Percentiles rank a stretch among this genome's conserved stretches.
Conservation (phyloP, 2,888 invertebrate genomes). For the Lissonota sp. region DNA sequence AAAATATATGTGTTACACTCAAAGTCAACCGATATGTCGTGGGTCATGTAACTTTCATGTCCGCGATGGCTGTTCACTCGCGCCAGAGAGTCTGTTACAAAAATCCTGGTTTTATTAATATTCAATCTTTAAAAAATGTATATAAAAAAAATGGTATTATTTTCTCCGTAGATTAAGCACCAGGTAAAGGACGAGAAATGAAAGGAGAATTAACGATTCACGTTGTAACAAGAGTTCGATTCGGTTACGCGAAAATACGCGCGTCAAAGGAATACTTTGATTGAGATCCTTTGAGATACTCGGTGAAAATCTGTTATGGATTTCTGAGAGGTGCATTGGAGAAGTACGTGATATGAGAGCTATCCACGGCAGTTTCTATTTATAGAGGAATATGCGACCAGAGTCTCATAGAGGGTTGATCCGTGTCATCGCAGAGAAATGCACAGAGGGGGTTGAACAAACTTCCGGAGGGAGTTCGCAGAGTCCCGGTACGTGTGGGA, state of each 20-base stretch:
- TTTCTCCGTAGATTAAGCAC: no score
- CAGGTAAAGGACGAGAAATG: no score
- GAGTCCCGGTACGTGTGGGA: constrained; percentile 9
- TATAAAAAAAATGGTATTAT: no score
- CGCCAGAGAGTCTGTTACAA: constrained; percentile 4
- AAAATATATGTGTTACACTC: constrained; percentile 29
- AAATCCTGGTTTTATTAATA: no score
- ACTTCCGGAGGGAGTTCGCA: constrained; percentile 43
- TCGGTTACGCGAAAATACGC: no score
- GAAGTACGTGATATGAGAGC: constrained; percentile 34
- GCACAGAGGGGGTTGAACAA: constrained; percentile 14
- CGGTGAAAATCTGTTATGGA: constrained; percentile 20
- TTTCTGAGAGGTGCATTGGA: constrained; percentile 3
- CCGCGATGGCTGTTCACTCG: background rate
- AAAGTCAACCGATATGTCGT: constrained; percentile 17
- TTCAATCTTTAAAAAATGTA: no score
- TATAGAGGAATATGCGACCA: constrained; percentile 15
- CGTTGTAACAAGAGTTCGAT: background rate
- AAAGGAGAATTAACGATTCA: background rate
- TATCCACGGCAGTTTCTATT: constrained; percentile 4
- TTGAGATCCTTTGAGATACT: constrained; percentile 18
- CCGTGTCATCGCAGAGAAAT: constrained; percentile 38
- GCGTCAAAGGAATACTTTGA: background rate
- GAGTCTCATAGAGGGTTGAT: constrained; percentile 35
- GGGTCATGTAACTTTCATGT: constrained; percentile 37